Evolutionary conservation across 2,888 invertebrate species (phyloP).

Genomic region (Coleophora flavipennella): DNA sequence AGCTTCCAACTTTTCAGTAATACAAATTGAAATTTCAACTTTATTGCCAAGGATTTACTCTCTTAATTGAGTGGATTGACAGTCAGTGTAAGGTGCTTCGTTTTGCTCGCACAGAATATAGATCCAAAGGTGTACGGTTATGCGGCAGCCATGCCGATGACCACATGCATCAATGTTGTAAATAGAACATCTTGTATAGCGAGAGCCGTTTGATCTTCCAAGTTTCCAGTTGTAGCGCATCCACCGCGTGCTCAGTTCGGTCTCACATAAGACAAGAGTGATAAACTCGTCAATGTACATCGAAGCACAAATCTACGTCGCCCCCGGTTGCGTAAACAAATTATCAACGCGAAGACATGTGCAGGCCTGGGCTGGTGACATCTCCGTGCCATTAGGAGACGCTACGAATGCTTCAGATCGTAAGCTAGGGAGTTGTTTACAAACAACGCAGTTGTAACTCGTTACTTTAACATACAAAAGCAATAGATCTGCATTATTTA

Average conservation of each 20-base stretch:
- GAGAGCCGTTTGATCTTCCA: conserved; percentile 38
- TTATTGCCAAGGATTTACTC: conserved; percentile 26
- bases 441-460: conserved; percentile 33
- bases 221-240: conserved; percentile 28
- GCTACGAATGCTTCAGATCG: conserved; percentile 30
- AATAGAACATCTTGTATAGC: conserved; percentile 60
- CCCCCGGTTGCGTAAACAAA: conserved; percentile 7
- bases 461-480: conserved; percentile 17
- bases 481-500: conserved; percentile 13
- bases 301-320: conserved; percentile 20
- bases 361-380: conserved; percentile 41
- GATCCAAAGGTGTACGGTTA: conserved; percentile 61
- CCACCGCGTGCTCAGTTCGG: conserved; percentile 32
- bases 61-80: conserved; percentile 22
- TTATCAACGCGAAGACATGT: conserved; percentile 24
- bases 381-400: conserved; percentile 34
- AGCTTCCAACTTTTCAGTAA: conserved; percentile 37
- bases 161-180: conserved; percentile 73
- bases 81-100: conserved; percentile 31
- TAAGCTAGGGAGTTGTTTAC: conserved; percentile 46
- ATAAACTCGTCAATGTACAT: conserved; percentile 26
- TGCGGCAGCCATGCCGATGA: conserved; percentile 68
- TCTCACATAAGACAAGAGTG: conserved; percentile 19
- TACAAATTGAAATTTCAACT: conserved; percentile 28
- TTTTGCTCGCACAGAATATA: conserved; percentile 50